A percentile compares a stretch with the other conserved stretches of the same genome.
Conservation (phyloP, 2,113 vertebrate species). For the Baryphthengus martii region DNA sequence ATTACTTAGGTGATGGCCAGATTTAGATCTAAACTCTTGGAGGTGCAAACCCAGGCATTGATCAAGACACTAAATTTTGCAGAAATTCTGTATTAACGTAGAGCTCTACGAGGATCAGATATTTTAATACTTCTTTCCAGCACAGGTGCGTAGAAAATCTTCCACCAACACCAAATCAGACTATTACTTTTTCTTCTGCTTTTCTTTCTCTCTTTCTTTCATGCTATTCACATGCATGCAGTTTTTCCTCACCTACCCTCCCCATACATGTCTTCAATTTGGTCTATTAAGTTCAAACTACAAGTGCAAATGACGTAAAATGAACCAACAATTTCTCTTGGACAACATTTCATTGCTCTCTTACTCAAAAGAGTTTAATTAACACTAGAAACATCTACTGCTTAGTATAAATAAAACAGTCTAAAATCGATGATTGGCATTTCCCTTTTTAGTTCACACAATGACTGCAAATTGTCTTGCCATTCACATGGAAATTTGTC, state of each 20-base stretch:
- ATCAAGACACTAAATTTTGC: background rate
- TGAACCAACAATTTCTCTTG: background rate
- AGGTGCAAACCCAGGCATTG: background rate
- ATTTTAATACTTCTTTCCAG: background rate
- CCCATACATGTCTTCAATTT: background rate
- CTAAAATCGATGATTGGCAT: background rate
- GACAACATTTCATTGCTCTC: background rate
- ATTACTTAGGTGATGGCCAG: background rate
- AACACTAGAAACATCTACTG: background rate
- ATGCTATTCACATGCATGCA: background rate
- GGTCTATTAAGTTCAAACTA: background rate
- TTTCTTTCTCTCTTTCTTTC: background rate
- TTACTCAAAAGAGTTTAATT: background rate
- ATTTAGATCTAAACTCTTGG: background rate
- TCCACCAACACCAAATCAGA: background rate
- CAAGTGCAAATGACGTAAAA: background rate
- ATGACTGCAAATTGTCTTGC: background rate
- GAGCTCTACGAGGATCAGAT: background rate
- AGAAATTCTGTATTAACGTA: background rate
- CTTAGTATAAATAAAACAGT: background rate
- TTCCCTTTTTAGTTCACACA: background rate
- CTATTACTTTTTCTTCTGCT: background rate
- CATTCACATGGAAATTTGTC: constrained; percentile 2
- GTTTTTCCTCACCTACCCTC: background rate
- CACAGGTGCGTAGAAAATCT: background rate